Conservation (phyloP, 2,797 vertebrate species). For the Benthosema pterotum region DNA sequence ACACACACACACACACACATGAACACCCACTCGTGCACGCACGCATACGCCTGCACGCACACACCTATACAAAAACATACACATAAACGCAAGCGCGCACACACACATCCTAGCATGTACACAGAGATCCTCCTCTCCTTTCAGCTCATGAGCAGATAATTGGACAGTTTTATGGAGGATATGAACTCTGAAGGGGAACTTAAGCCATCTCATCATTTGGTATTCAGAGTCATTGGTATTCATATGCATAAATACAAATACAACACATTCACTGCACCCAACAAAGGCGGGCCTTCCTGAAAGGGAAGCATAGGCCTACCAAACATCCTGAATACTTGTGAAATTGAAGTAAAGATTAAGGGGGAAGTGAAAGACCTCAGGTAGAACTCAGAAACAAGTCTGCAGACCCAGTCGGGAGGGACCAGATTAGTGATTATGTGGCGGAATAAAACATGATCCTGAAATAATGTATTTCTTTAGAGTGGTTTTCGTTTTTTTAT, state of each 20-base stretch:
- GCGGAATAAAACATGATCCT: slow-evolving; percentile 31
- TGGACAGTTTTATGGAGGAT: slow-evolving; percentile 81
- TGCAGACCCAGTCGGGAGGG: slow-evolving; percentile 1
- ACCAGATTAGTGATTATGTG: slow-evolving; percentile 51
- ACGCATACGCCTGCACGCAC: slow-evolving; percentile 38
- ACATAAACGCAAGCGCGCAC: not conserved
- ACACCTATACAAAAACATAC: slow-evolving; percentile 17
- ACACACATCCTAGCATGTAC: slow-evolving; percentile 8
- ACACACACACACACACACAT: slow-evolving; percentile 9
- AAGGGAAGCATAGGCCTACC: slow-evolving; percentile 64
- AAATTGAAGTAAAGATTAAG: slow-evolving; percentile 67
- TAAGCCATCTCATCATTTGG: slow-evolving; percentile 80
- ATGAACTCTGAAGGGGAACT: slow-evolving; percentile 80
- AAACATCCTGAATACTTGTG: slow-evolving; percentile 54
- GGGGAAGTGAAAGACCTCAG: slow-evolving; percentile 63
- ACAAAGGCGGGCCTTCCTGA: slow-evolving; percentile 61
- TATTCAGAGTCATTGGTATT: slow-evolving; percentile 77
- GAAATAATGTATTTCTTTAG: slow-evolving; percentile 35
- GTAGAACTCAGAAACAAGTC: slow-evolving; percentile 37
- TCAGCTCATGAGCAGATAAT: slow-evolving; percentile 77
- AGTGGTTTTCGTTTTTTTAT: slow-evolving; percentile 17
- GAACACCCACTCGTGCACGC: slow-evolving; percentile 1
- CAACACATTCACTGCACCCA: slow-evolving; percentile 64
- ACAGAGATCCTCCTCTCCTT: slow-evolving; percentile 41
- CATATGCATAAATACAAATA: slow-evolving; percentile 80